phyloP scores from a whole-genome alignment of 2,113 vertebrate genomes.

The Oryzias celebensis region DNA sequence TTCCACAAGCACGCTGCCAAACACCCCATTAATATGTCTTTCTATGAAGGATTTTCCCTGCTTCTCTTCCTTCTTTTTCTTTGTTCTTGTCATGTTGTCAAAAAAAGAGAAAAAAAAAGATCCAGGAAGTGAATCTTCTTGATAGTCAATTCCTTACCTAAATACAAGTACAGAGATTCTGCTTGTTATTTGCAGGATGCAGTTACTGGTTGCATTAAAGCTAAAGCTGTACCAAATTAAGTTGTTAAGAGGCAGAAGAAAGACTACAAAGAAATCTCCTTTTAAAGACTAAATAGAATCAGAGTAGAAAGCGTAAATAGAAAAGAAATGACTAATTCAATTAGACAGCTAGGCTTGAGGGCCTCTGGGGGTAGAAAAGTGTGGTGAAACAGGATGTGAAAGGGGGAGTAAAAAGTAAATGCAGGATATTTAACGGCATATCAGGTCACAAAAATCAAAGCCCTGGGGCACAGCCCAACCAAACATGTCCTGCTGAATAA shows the following conservation, averaged over 20 bases:
- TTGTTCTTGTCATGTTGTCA: conserved; percentile 6
- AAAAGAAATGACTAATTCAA: conserved; percentile 54
- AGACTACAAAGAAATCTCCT: conserved; percentile 6
- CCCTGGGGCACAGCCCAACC: conserved; percentile 48
- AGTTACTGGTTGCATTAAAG: conserved; percentile 32
- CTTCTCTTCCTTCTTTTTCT: conserved; percentile 8
- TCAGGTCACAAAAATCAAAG: conserved; percentile 62
- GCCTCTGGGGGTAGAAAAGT: conserved; percentile 17
- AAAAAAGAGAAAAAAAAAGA: neutral
- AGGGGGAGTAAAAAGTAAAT: conserved; percentile 23
- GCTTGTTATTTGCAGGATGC: conserved; percentile 31
- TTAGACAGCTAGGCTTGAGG: conserved; percentile 51
- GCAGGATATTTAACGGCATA: conserved; percentile 58
- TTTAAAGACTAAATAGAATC: conserved; percentile 27
- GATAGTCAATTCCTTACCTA: conserved; percentile 20
- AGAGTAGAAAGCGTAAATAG: conserved; percentile 5
- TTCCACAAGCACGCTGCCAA: conserved; percentile 26
- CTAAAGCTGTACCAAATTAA: conserved; percentile 46
- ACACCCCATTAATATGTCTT: conserved; percentile 31
- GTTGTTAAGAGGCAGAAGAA: conserved; percentile 24
- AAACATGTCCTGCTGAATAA: conserved; percentile 64
- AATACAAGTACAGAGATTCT: conserved; percentile 14
- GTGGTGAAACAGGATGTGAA: conserved; percentile 41
- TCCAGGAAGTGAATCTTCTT: conserved; percentile 3
- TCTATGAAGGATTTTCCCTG: conserved; percentile 15